phyloP scores from a whole-genome alignment of 2,797 vertebrate genomes.

The Urophycis tenuis region DNA sequence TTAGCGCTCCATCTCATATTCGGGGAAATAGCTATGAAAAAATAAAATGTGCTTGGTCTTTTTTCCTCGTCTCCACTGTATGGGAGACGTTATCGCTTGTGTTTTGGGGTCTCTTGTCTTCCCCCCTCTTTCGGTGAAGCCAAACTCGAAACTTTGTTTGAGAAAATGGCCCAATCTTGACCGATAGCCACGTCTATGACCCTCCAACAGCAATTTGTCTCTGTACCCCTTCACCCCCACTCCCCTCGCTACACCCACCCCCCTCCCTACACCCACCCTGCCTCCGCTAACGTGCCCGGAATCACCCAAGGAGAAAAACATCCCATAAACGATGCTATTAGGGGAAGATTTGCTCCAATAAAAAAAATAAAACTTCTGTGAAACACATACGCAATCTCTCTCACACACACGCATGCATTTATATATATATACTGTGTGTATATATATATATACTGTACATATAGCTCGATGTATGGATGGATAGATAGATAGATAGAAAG shows the following conservation, averaged over 20 bases:
- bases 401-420: neutral
- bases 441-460: too few relatives aligned
- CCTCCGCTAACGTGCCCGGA: neutral
- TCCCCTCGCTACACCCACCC: neutral
- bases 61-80: neutral
- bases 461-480: too few relatives aligned
- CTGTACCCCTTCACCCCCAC: neutral
- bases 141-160: neutral
- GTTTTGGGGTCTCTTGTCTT: neutral
- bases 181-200: neutral
- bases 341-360: neutral
- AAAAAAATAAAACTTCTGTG: neutral
- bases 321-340: neutral
- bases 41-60: neutral
- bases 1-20: neutral
- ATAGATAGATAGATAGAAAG: neutral
- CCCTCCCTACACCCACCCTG: neutral
- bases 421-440: too few relatives aligned
- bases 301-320: neutral
- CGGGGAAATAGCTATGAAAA: neutral
- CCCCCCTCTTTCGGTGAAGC: neutral
- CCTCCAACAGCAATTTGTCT: neutral
- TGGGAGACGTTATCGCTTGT: neutral
- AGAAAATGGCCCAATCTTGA: constrained; percentile 1
- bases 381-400: neutral